phyloP scores from a whole-genome alignment of 2,888 invertebrate species.

The Odontothrips loti region DNA sequence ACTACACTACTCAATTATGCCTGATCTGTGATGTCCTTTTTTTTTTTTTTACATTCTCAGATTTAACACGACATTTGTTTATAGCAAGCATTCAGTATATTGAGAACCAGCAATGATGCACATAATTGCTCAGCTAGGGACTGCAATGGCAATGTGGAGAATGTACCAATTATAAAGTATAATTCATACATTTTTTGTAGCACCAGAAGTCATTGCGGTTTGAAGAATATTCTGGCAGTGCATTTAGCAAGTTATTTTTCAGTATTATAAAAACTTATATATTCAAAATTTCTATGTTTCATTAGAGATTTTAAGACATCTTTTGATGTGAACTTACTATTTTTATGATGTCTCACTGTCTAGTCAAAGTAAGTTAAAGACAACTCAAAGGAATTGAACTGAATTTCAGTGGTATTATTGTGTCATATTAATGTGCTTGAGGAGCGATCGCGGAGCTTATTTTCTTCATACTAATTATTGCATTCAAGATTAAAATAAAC shows the following conservation, averaged over 20 bases:
- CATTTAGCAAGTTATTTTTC: neutral
- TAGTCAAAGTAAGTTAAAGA: constrained; percentile 13
- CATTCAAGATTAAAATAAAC: constrained; percentile 11
- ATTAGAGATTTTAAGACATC: neutral
- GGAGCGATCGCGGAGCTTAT: neutral
- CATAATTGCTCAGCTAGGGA: neutral
- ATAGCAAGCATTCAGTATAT: neutral
- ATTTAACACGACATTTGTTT: neutral
- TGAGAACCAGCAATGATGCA: neutral
- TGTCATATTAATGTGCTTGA: neutral
- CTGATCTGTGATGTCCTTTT: neutral
- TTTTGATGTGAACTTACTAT: neutral
- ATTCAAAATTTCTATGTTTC: neutral
- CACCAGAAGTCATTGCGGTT: neutral
- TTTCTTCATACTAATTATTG: constrained; percentile 17
- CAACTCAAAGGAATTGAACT: constrained; percentile 18
- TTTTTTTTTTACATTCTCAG: neutral
- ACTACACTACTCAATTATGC: neutral
- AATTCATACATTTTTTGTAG: neutral
- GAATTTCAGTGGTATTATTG: neutral
- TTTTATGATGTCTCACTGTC: constrained; percentile 7
- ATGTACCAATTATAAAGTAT: too few species aligned
- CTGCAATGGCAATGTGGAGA: neutral
- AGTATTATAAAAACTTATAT: constrained; percentile 4
- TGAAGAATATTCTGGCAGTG: neutral